phyloP scores from a whole-genome alignment of 1,140 invertebrate species.

The Microplitis mediator region DNA sequence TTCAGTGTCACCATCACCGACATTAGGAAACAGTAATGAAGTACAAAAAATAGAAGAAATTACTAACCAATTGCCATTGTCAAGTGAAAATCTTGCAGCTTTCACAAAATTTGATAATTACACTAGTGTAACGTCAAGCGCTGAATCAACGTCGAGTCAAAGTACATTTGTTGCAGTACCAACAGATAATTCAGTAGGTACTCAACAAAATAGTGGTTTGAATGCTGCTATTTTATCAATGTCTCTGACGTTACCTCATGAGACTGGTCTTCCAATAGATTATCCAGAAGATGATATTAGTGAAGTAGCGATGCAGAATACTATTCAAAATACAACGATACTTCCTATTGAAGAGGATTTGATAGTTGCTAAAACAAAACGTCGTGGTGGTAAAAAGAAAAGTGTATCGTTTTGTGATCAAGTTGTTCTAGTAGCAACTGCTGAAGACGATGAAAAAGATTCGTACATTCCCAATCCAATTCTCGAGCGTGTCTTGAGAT shows the following conservation, averaged over 20 bases:
- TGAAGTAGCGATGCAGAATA: conserved; percentile 60
- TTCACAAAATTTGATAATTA: conserved; percentile 41
- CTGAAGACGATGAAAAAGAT: conserved; percentile 88
- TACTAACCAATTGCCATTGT: conserved; percentile 25
- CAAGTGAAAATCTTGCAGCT: conserved; percentile 32
- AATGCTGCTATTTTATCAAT: conserved; percentile 55
- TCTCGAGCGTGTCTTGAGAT: conserved; percentile 81
- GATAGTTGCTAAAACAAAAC: conserved; percentile 56
- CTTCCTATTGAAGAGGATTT: conserved; percentile 57
- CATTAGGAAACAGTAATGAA: conserved; percentile 32
- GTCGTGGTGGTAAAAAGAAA: conserved; percentile 79
- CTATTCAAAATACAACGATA: conserved; percentile 58
- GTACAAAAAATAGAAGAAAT: conserved; percentile 19
- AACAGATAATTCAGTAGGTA: conserved; percentile 10
- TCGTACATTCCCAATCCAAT: conserved; percentile 91
- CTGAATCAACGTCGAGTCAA: conserved; percentile 49
- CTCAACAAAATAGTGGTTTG: conserved; percentile 47
- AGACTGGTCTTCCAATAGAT: conserved; percentile 57
- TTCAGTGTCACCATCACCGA: conserved; percentile 26
- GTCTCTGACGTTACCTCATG: conserved; percentile 57
- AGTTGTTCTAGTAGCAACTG: conserved; percentile 88
- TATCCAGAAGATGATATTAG: conserved; percentile 60
- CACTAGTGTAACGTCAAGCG: conserved; percentile 39
- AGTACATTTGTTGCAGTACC: conserved; percentile 38
- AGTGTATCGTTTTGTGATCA: conserved; percentile 93